A percentile compares a stretch with the other conserved stretches of the same genome.
These are phyloP conservation scores for Penelope pileata DNA, from an alignment of 2,113 vertebrate genomes.

Conservation along the genomic window DNA sequence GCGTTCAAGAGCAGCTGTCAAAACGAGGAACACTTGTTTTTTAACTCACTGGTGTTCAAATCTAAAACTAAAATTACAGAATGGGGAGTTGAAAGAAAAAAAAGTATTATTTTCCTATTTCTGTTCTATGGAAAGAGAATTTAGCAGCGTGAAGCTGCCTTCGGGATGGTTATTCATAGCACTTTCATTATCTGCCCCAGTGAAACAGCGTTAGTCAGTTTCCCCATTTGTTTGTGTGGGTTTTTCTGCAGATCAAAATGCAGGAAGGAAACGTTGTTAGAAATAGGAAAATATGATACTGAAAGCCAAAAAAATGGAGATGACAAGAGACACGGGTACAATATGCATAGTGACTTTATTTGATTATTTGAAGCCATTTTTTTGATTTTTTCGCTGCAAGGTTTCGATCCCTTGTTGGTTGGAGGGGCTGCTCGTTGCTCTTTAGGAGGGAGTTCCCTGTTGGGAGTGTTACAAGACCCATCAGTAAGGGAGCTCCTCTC, in stretches of 20 bases:
- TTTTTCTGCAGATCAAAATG: conserved; percentile 18
- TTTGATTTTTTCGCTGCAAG: too few relatives aligned
- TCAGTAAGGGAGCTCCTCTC: neutral
- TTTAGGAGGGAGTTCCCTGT: neutral
- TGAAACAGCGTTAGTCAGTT: conserved; percentile 50
- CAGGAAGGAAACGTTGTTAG: neutral
- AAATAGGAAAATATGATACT: conserved; percentile 55
- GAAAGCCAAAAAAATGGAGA: neutral
- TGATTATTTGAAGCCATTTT: too few relatives aligned
- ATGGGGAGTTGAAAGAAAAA: neutral
- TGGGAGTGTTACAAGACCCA: neutral
- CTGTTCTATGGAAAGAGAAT: conserved; percentile 14
- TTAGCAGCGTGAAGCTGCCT: neutral
- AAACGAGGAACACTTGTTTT: neutral
- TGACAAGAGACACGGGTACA: neutral
- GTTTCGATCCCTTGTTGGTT: neutral
- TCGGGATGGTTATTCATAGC: neutral
- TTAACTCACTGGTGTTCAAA: neutral
- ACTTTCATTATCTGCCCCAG: conserved; percentile 1
- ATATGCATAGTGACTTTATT: neutral
- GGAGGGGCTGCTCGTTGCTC: neutral
- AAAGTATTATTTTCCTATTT: neutral
- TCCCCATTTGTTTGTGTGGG: conserved; percentile 51
- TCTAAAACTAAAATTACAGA: neutral
- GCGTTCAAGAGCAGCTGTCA: neutral